These are phyloP conservation scores for Thomomys bottae DNA, from an alignment of 2,113 vertebrate species.

Conservation along the genomic window DNA sequence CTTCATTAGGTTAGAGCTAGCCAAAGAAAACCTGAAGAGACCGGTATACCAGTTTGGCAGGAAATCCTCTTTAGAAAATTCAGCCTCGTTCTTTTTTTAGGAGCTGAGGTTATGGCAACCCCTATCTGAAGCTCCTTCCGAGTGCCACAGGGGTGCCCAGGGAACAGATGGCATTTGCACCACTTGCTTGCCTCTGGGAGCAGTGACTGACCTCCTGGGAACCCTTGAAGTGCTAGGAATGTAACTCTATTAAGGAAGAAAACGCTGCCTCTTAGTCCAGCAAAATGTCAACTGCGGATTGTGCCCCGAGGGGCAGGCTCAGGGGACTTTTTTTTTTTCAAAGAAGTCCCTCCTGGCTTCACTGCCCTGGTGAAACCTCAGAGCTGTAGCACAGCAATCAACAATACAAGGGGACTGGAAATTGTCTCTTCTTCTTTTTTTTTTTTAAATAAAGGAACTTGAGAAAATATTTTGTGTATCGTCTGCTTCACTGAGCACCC, in stretches of 20 bases:
- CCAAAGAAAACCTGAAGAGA: conserved; percentile 20
- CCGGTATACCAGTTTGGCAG: conserved; percentile 16
- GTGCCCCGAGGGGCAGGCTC: not conserved
- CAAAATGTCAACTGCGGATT: conserved; percentile 58
- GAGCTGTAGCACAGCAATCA: conserved; percentile 38
- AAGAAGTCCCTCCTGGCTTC: not conserved
- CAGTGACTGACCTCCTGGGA: conserved; percentile 77
- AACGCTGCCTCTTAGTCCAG: conserved; percentile 49
- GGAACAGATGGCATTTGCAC: conserved; percentile 68
- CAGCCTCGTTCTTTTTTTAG: conserved; percentile 18
- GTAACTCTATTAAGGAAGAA: conserved; percentile 65
- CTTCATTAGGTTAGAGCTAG: conserved; percentile 33
- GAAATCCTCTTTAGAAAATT: conserved; percentile 43
- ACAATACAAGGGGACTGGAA: conserved; percentile 53
- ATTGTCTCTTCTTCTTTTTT: not conserved
- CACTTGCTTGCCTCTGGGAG: conserved; percentile 56
- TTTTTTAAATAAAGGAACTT: conserved; percentile 18
- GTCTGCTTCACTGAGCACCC: not conserved
- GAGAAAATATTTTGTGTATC: conserved; percentile 39
- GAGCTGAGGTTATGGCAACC: conserved; percentile 13
- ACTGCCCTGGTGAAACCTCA: not conserved
- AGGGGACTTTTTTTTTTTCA: not conserved
- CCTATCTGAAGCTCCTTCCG: conserved; percentile 46
- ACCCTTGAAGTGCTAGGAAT: conserved; percentile 79
- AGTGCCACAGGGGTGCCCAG: conserved; percentile 65